A percentile compares a stretch with the other conserved stretches of the same genome.
These are phyloP conservation scores for Sclerurus mexicanus DNA, from an alignment of 2,113 vertebrate genomes.

Conservation along the genomic window DNA sequence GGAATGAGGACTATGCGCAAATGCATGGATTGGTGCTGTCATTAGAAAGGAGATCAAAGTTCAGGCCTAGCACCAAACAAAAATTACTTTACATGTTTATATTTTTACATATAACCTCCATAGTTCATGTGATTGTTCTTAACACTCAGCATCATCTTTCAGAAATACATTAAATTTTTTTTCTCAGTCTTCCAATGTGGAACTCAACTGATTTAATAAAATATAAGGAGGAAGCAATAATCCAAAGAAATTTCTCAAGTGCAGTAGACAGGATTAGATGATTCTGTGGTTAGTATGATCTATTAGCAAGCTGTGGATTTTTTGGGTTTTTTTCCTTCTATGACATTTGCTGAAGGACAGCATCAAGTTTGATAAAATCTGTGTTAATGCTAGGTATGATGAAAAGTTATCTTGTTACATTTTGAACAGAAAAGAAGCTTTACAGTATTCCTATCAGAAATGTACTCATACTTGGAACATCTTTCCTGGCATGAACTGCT, in stretches of 20 bases:
- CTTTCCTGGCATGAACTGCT: neutral
- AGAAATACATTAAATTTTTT: neutral
- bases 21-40: neutral
- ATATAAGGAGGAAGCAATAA: neutral
- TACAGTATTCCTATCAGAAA: neutral
- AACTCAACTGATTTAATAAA: neutral
- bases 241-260: neutral
- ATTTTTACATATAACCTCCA: neutral
- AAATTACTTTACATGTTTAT: neutral
- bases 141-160: neutral
- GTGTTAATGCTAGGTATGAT: neutral
- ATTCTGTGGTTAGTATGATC: neutral
- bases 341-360: neutral
- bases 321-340: neutral
- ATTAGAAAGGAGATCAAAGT: neutral
- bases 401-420: constrained; percentile 15
- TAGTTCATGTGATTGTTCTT: neutral
- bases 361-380: neutral
- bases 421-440: neutral
- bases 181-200: neutral
- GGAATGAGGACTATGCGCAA: neutral
- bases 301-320: neutral
- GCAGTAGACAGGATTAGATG: neutral
- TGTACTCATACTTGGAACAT: neutral
- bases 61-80: neutral